A percentile compares a stretch with the other conserved stretches of the same genome.
Evolutionary conservation across 2,113 vertebrate species (phyloP).

Genomic region (Cairina moschata): DNA sequence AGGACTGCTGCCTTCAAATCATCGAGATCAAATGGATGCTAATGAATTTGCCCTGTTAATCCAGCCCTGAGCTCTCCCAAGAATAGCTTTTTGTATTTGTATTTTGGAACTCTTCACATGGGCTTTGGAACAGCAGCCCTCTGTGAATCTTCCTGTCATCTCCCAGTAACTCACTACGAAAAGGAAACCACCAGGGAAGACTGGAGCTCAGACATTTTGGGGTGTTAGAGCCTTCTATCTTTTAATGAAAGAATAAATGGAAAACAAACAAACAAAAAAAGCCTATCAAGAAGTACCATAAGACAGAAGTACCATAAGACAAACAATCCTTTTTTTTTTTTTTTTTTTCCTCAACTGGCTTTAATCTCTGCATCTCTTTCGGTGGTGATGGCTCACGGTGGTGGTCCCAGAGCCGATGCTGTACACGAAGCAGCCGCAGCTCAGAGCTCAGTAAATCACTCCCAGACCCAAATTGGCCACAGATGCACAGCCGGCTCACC

Average conservation of each 20-base stretch:
- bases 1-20: not conserved
- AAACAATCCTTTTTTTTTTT: not conserved
- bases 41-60: not conserved
- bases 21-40: not conserved
- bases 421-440: not conserved
- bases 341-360: not conserved
- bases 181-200: not conserved
- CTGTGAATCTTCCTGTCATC: not conserved
- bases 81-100: not conserved
- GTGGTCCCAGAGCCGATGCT: not conserved
- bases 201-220: not conserved
- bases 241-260: not conserved
- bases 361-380: conserved; percentile 1
- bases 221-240: not conserved
- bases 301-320: not conserved
- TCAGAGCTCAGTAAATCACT: conserved; percentile 13
- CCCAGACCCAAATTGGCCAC: not conserved
- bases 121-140: not conserved
- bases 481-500: not conserved
- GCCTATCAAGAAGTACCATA: no score
- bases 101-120: not conserved
- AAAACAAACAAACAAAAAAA: not conserved
- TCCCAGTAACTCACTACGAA: not conserved
- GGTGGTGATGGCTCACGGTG: not conserved
- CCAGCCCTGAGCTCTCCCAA: not conserved